Evolutionary conservation across 2,797 vertebrate species (phyloP).

Genomic region (Pempheris klunzingeri): DNA sequence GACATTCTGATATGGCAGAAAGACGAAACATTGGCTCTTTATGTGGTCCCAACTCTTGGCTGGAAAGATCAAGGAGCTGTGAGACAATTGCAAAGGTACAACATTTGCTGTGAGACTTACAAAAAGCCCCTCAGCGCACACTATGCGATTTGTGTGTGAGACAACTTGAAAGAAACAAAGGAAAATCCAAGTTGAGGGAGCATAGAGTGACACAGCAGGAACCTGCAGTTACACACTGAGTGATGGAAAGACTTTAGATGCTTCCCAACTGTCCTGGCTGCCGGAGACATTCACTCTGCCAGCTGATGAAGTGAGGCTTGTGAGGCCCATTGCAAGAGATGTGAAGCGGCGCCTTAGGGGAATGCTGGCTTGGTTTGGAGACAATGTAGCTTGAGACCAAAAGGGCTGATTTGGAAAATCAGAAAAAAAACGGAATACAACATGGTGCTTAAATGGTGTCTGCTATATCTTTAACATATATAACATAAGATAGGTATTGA

Average conservation of each 20-base stretch:
- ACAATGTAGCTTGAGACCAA: background rate
- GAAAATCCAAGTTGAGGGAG: conserved; percentile 52
- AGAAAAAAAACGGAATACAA: background rate
- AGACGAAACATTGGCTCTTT: background rate
- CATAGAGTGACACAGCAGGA: conserved; percentile 63
- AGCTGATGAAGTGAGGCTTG: conserved; percentile 48
- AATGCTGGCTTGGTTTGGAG: conserved; percentile 9
- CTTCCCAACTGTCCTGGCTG: conserved; percentile 57
- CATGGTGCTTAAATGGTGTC: background rate
- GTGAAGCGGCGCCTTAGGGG: conserved; percentile 16
- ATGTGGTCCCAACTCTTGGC: conserved; percentile 17
- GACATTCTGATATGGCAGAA: background rate
- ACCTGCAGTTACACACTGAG: conserved; percentile 48
- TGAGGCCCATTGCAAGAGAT: conserved; percentile 33
- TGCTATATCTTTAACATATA: background rate
- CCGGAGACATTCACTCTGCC: conserved; percentile 46
- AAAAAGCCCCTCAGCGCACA: conserved; percentile 40
- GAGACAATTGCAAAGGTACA: conserved; percentile 29
- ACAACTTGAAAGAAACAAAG: conserved; percentile 55
- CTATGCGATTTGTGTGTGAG: conserved; percentile 31
- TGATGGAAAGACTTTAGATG: conserved; percentile 67
- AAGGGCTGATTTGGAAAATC: conserved; percentile 6
- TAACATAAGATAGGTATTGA: background rate
- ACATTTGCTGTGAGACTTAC: conserved; percentile 33
- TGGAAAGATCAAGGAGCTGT: conserved; percentile 32